Percentiles rank a stretch among this genome's conserved stretches.
These are phyloP conservation scores for Leptoteleia sp. DNA, from an alignment of 1,140 invertebrate genomes.

Conservation along the genomic window DNA sequence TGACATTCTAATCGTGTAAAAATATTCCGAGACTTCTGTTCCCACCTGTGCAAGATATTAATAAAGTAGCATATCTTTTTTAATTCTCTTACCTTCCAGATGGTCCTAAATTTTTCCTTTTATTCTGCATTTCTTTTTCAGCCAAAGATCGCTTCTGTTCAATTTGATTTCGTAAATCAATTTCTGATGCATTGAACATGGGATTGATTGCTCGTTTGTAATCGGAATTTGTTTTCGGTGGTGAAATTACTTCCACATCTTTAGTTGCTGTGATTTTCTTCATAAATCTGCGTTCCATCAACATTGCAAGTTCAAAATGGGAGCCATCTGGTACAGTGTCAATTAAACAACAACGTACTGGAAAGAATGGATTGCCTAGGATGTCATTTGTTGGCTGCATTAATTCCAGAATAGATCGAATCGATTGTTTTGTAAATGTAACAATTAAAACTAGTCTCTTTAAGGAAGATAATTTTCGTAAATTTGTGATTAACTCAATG, in stretches of 20 bases:
- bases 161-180: slow-evolving; percentile 47
- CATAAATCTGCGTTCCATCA: slow-evolving; percentile 75
- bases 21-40: no score
- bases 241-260: slow-evolving; percentile 32
- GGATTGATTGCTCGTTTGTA: slow-evolving; percentile 48
- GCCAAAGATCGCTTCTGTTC: slow-evolving; percentile 37
- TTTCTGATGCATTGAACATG: slow-evolving; percentile 46
- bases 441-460: slow-evolving; percentile 76
- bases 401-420: slow-evolving; percentile 76
- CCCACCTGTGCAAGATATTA: no score
- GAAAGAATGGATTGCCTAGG: slow-evolving; percentile 76
- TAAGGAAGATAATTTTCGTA: slow-evolving; percentile 72
- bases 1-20: no score
- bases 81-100: slow-evolving; percentile 19
- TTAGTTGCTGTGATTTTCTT: slow-evolving; percentile 51
- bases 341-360: slow-evolving; percentile 73
- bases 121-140: slow-evolving; percentile 27
- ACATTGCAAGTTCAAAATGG: slow-evolving; percentile 77
- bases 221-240: slow-evolving; percentile 25
- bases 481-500: slow-evolving; percentile 72
- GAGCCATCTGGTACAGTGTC: slow-evolving; percentile 75
- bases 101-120: slow-evolving; percentile 14
- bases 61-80: no score
- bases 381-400: slow-evolving; percentile 71
- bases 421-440: slow-evolving; percentile 78